Conservation (phyloP, 1,140 invertebrate species). For the Zophobas morio region DNA sequence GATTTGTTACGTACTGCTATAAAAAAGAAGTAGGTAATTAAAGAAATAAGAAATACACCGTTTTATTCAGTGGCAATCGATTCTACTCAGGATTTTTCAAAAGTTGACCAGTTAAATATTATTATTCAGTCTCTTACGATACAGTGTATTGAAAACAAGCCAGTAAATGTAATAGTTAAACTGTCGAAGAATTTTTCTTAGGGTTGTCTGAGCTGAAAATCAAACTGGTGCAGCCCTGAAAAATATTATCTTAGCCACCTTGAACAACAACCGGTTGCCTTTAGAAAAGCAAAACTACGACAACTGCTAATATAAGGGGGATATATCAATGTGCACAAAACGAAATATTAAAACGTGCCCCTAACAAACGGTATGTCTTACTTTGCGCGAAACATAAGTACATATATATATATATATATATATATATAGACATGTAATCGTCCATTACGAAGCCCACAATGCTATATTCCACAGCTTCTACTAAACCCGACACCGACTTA, state of each 20-base stretch:
- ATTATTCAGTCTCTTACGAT: not conserved
- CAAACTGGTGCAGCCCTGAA: constrained; percentile 2
- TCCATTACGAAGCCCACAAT: no score
- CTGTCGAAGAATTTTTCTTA: not conserved
- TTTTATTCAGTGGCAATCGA: constrained; percentile 41
- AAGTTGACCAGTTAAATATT: constrained; percentile 25
- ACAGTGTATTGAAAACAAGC: not conserved
- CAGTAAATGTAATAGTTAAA: not conserved
- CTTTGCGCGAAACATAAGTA: no score
- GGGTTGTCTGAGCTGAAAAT: constrained; percentile 24
- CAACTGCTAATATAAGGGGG: no score
- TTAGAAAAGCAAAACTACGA: no score
- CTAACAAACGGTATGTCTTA: no score
- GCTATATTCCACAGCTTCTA: no score
- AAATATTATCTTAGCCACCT: not conserved
- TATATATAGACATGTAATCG: no score
- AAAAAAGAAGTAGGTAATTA: not conserved
- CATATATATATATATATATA: no score
- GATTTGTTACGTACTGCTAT: constrained; percentile 8
- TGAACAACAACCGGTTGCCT: no score
- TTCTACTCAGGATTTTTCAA: constrained; percentile 29
- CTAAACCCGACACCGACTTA: no score
- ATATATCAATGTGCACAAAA: no score
- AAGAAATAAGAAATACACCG: not conserved
- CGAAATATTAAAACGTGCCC: no score